These are phyloP conservation scores for Fragum whitleyi DNA, from an alignment of 2,888 invertebrate species.

Conservation along the genomic window DNA sequence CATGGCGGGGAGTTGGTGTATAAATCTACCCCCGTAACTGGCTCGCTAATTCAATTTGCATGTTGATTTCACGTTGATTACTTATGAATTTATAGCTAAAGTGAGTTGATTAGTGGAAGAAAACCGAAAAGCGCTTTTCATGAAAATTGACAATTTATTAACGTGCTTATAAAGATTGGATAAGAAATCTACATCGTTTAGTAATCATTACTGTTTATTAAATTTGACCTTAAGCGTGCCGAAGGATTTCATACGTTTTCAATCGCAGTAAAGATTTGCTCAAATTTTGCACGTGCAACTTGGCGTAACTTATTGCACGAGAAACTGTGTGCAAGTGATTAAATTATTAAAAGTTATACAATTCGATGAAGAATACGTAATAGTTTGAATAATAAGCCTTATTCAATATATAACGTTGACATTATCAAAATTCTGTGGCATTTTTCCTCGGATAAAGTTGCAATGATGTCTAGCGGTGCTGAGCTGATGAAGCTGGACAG, in stretches of 20 bases:
- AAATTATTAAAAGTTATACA: neutral
- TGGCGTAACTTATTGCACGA: neutral
- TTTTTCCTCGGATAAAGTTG: no score
- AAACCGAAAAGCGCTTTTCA: constrained; percentile 11
- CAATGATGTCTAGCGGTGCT: constrained; percentile 26
- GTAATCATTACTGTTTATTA: constrained; percentile 18
- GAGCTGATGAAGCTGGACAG: constrained; percentile 54
- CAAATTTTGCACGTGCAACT: neutral
- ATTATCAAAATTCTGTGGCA: no score
- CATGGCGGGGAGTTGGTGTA: constrained; percentile 54
- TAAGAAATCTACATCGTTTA: constrained; percentile 19
- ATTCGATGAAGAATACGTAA: no score
- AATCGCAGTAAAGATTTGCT: neutral
- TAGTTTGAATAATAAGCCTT: no score
- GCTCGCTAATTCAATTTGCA: constrained; percentile 65
- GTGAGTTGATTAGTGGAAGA: constrained; percentile 13
- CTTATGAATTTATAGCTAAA: constrained; percentile 45
- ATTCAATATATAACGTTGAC: no score
- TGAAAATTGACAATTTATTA: constrained; percentile 56
- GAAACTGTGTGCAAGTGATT: neutral
- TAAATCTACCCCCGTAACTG: constrained; percentile 55
- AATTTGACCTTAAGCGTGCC: neutral
- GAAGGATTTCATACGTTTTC: neutral
- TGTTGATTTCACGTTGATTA: constrained; percentile 65
- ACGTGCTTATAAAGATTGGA: constrained; percentile 39